phyloP scores from a whole-genome alignment of 2,797 vertebrate genomes.

The Phaenicophaeus curvirostris region DNA sequence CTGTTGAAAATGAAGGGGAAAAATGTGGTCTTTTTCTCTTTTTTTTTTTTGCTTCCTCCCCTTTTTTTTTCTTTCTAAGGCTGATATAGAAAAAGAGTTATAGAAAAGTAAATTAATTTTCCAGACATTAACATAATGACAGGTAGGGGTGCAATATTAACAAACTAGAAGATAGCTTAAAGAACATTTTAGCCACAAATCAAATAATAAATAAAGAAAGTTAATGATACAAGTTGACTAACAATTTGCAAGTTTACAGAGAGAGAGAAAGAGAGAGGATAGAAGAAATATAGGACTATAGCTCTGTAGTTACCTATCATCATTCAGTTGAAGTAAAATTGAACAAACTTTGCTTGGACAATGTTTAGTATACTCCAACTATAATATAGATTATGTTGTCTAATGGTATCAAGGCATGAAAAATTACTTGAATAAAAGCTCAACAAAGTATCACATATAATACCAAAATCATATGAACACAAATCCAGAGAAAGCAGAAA shows the following conservation, averaged over 20 bases:
- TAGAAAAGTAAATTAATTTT: neutral
- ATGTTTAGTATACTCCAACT: neutral
- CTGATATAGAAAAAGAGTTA: neutral
- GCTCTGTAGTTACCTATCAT: neutral
- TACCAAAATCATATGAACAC: neutral
- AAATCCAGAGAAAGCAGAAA: neutral
- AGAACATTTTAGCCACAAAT: neutral
- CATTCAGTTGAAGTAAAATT: neutral
- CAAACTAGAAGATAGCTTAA: neutral
- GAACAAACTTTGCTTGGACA: neutral
- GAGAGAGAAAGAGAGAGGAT: neutral
- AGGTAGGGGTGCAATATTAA: neutral
- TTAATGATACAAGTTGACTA: neutral
- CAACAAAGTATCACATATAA: neutral
- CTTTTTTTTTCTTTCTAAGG: neutral
- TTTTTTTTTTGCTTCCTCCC: neutral
- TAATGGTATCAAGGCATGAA: neutral
- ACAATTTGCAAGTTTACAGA: neutral
- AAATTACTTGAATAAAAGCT: neutral
- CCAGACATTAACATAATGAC: neutral
- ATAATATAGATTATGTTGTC: neutral
- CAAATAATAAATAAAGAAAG: neutral
- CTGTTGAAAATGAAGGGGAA: neutral
- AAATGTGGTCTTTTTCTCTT: neutral
- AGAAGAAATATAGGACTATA: neutral